A percentile compares a stretch with the other conserved stretches of the same genome.
Evolutionary conservation across 2,113 vertebrate genomes (phyloP).

Genomic region (Petrocephalus microphthalmus): DNA sequence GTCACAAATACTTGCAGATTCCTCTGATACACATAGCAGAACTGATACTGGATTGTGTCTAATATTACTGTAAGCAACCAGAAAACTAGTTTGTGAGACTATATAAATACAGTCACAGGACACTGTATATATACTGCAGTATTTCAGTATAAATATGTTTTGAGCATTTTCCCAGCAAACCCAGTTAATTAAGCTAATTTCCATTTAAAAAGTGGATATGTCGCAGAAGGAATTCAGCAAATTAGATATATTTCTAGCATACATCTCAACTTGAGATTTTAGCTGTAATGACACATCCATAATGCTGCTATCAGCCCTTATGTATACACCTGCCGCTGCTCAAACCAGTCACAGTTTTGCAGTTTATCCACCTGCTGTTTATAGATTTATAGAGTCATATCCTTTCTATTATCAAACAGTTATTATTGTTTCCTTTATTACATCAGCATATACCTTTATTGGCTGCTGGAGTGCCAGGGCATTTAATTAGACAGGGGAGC

Average conservation of each 20-base stretch:
- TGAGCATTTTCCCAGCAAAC: not conserved
- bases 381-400: slow-evolving; percentile 61
- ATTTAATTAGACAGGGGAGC: slow-evolving; percentile 38
- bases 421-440: slow-evolving; percentile 45
- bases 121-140: not conserved
- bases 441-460: slow-evolving; percentile 4
- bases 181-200: not conserved
- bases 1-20: not conserved
- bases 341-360: not conserved
- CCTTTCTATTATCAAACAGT: slow-evolving; percentile 49
- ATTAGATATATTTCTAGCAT: not conserved
- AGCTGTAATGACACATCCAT: not conserved
- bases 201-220: not conserved
- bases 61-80: not conserved
- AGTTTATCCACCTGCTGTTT: slow-evolving; percentile 58
- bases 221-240: not conserved
- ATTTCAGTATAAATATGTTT: not conserved
- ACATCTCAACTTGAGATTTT: not conserved
- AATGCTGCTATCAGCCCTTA: not conserved
- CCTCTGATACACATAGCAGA: no score
- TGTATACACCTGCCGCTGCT: no score
- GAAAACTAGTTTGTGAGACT: not conserved
- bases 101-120: not conserved
- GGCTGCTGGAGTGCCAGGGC: not conserved
- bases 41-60: not conserved